Percentiles rank a stretch among this genome's conserved stretches.
Evolutionary conservation across 2,888 invertebrate species (phyloP).

Genomic region (Tanaodytes sp.): DNA sequence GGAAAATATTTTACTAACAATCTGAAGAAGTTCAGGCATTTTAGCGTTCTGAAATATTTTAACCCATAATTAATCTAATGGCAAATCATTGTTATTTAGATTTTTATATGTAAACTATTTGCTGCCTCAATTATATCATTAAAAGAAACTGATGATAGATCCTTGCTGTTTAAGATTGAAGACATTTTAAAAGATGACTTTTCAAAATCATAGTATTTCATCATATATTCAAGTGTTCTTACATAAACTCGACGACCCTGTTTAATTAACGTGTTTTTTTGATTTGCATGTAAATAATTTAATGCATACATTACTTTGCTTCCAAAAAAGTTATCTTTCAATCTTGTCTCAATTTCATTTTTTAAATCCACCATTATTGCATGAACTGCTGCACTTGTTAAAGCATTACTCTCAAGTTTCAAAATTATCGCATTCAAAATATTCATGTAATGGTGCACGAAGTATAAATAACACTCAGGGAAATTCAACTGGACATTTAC

Average conservation of each 20-base stretch:
- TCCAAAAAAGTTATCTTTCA: not conserved
- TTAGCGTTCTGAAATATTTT: not conserved
- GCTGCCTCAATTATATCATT: not conserved
- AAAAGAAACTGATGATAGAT: not conserved
- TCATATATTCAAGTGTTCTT: not conserved
- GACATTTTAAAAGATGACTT: not conserved
- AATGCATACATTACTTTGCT: not conserved
- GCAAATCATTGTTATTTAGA: not conserved
- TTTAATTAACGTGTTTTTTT: not conserved
- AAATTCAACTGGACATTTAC: slow-evolving; percentile 7
- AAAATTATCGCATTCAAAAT: not conserved
- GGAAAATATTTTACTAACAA: not conserved
- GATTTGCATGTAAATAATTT: not conserved
- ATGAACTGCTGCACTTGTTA: not conserved
- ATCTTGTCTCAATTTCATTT: not conserved
- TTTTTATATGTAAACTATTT: not conserved
- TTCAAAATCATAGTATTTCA: not conserved
- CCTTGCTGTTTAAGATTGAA: not conserved
- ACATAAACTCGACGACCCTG: not conserved
- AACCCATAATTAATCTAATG: not conserved
- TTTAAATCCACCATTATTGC: not conserved
- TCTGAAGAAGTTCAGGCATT: not conserved
- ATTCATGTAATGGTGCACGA: slow-evolving; percentile 9
- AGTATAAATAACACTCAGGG: slow-evolving; percentile 37
- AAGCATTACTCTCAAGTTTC: not conserved